Conservation (phyloP, 2,888 invertebrate genomes). For the Morpho achilles region DNA sequence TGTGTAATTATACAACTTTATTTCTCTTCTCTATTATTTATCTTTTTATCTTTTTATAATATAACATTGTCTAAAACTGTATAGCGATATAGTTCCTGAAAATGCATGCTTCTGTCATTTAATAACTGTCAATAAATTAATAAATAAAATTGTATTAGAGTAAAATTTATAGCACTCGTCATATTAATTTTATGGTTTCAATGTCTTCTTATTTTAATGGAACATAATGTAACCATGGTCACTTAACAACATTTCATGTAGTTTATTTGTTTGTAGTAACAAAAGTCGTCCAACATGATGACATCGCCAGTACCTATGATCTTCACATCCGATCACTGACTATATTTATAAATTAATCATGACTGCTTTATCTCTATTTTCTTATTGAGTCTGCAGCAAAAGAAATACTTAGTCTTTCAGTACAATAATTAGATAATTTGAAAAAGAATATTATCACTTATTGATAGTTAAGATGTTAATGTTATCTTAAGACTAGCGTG, state of each 20-base stretch:
- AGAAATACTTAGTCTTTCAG: neutral
- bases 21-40: neutral
- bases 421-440: neutral
- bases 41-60: neutral
- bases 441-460: neutral
- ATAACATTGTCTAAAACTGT: neutral
- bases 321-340: neutral
- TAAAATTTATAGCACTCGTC: no score
- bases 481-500: neutral
- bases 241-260: no score
- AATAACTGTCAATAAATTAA: no score
- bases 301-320: neutral
- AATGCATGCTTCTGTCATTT: no score
- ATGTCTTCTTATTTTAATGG: no score
- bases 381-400: neutral
- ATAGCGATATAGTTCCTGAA: no score
- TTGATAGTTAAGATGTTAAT: neutral
- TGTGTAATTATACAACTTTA: neutral
- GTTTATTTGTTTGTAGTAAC: no score
- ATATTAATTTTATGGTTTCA: no score
- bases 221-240: no score
- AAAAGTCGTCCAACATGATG: no score
- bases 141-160: no score
- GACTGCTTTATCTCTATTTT: neutral
- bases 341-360: neutral